phyloP scores from a whole-genome alignment of 2,888 invertebrate species.

The Leucoma salicis region DNA sequence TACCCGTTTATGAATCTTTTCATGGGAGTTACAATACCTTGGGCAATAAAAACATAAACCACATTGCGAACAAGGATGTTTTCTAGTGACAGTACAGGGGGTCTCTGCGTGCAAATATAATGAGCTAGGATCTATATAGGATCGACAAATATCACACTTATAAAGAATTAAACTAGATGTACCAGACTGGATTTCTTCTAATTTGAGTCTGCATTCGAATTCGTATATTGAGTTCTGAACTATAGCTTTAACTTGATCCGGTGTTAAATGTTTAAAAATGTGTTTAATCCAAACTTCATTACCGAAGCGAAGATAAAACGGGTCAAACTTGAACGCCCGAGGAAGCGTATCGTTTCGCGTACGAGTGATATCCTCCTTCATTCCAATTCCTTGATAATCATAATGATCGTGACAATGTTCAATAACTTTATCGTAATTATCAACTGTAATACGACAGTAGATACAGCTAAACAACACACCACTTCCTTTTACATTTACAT shows the following conservation, averaged over 20 bases:
- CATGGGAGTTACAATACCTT: slow-evolving; percentile 40
- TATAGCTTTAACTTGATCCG: slow-evolving; percentile 34
- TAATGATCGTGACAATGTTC: slow-evolving; percentile 62
- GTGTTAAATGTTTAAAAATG: slow-evolving; percentile 44
- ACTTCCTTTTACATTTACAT: not conserved
- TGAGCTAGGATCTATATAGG: slow-evolving; percentile 42
- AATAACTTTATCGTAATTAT: slow-evolving; percentile 55
- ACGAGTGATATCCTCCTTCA: slow-evolving; percentile 28
- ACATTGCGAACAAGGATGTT: slow-evolving; percentile 50
- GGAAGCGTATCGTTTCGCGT: slow-evolving; percentile 6
- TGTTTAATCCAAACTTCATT: slow-evolving; percentile 54
- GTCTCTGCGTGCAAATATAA: slow-evolving; percentile 46
- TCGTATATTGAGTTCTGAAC: slow-evolving; percentile 54
- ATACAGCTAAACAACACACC: slow-evolving; percentile 45
- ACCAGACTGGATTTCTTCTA: slow-evolving; percentile 54
- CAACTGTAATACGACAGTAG: slow-evolving; percentile 46
- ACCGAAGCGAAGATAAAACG: slow-evolving; percentile 47
- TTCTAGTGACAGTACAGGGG: slow-evolving; percentile 40
- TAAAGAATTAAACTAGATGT: slow-evolving; percentile 43
- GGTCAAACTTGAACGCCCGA: slow-evolving; percentile 31
- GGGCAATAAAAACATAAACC: slow-evolving; percentile 46
- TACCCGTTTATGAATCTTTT: slow-evolving; percentile 45
- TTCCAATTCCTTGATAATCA: slow-evolving; percentile 20
- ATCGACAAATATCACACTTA: slow-evolving; percentile 55
- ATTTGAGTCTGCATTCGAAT: slow-evolving; percentile 55